Evolutionary conservation across 2,888 invertebrate species (phyloP).

Genomic region (Tryphoninae sp.): DNA sequence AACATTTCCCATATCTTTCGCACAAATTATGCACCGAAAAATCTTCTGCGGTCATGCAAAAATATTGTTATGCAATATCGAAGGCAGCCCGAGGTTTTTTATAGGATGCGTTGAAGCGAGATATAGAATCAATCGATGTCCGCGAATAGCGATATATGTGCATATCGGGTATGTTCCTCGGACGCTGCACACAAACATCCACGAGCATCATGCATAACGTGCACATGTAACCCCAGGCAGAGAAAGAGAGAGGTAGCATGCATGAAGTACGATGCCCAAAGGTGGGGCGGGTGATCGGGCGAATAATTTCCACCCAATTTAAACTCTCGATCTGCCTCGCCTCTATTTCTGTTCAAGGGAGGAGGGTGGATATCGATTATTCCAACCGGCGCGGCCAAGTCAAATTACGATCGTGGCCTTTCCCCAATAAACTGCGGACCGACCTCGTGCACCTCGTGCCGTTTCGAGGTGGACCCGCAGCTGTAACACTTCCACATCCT

Average conservation of each 20-base stretch:
- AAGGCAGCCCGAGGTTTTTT: constrained; percentile 2
- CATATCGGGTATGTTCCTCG: not conserved
- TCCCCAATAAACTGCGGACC: constrained; percentile 68
- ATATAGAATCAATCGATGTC: constrained; percentile 14
- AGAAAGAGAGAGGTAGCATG: constrained; percentile 26
- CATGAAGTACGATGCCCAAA: constrained; percentile 19
- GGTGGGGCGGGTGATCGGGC: constrained; percentile 34
- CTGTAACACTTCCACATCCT: constrained; percentile 23
- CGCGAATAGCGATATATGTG: not conserved
- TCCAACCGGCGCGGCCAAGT: constrained; percentile 72
- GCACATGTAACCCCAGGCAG: not conserved
- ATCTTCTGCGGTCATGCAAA: not conserved
- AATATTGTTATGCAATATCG: constrained; percentile 1
- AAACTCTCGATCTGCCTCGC: constrained; percentile 74
- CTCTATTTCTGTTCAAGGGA: constrained; percentile 72
- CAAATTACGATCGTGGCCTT: constrained; percentile 74
- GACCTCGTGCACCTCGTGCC: constrained; percentile 54
- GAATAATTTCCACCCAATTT: constrained; percentile 78
- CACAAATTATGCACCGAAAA: not conserved
- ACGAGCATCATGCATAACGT: no score
- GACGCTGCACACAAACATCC: not conserved
- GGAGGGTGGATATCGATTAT: constrained; percentile 75
- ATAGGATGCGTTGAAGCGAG: not conserved
- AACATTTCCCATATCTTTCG: not conserved
- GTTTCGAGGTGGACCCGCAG: constrained; percentile 21